Conservation (phyloP, 2,888 invertebrate species). For the Rhagium mordax region DNA sequence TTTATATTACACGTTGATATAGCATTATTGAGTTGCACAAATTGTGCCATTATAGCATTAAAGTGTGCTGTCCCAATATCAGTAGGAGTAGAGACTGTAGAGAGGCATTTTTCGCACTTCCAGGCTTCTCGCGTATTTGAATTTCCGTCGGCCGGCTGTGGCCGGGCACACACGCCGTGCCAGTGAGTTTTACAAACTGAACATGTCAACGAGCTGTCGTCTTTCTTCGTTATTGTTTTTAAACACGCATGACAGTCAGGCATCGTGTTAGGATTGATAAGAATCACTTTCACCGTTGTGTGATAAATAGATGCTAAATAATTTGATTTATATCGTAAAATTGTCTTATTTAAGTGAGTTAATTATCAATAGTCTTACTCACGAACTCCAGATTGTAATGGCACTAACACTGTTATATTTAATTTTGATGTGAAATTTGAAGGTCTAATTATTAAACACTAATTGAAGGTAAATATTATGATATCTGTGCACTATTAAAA, state of each 20-base stretch:
- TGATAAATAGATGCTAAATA: too few species aligned
- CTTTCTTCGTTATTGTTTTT: slow-evolving; percentile 4
- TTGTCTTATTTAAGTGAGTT: too few species aligned
- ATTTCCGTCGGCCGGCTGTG: not conserved
- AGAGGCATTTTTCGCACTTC: slow-evolving; percentile 18
- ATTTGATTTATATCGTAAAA: not conserved
- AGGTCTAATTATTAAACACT: too few species aligned
- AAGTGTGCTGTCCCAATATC: too few species aligned
- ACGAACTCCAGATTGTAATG: too few species aligned
- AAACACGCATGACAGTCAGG: slow-evolving; percentile 9
- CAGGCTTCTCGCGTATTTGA: not conserved
- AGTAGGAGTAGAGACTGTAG: too few species aligned
- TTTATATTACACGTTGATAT: not conserved
- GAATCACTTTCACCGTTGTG: not conserved
- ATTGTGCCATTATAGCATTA: slow-evolving; percentile 14
- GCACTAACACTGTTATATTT: too few species aligned
- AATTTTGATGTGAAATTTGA: too few species aligned
- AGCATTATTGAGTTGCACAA: not conserved
- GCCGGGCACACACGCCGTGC: slow-evolving; percentile 23
- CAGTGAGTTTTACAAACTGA: slow-evolving; percentile 8
- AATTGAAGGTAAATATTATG: too few species aligned
- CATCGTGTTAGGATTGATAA: not conserved
- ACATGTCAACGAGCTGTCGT: slow-evolving; percentile 3
- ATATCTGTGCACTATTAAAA: too few species aligned
- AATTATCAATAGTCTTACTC: too few species aligned